Base-by-base conservation (phyloP, 1,140 invertebrate genomes). In the Archivesica marissinica region DNA sequence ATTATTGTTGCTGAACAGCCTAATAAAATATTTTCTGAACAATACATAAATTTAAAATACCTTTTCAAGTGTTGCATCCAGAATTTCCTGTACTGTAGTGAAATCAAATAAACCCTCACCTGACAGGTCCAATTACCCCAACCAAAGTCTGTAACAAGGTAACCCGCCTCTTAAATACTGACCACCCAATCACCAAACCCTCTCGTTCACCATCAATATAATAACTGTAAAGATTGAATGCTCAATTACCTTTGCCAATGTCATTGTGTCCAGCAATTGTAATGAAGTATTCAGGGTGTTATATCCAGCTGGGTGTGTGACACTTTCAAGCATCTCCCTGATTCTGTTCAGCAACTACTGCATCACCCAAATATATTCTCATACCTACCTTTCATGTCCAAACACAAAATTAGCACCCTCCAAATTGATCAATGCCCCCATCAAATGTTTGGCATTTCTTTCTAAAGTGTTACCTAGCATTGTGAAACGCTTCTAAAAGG, bases 401-500 rank as follows among this genome's bases (percentile, higher is more conserved):
- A 66, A 72, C 44, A 64, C 9, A 79, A n/a, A 79, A 66, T 79
- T 50, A 79, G 20, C 56, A 64, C 54, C 41, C 15, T 74, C 33
- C 52, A 83, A 83, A 74, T 56, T 61, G 20, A 33, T 75, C 75
- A 70, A 74, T 70, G 75, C 80, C 70, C 23, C 54, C 41, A 75
- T 72, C 54, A 83, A 61, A 75, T 72, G 70, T 75, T 83, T 83
- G 68, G 66, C 80, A 83, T 83, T 75, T 72, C 52, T 75, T 47
- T 47, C n/a, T 47, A 23, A 38, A 47, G 54, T 64, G 52, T 83
- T 75, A 74, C 2, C n/a, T 3, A 54, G 64, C 33, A 6, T 54
- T 75, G 80, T 64, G 54, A 83, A 74, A 83, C 61, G 35, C 68
- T 39, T 47, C 68, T 68, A 64, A 61, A 23, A 64, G 56, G 39